A percentile compares a stretch with the other conserved stretches of the same genome.
These are phyloP conservation scores for Crocodylus rhombifer DNA, from an alignment of 2,797 vertebrate genomes.

Conservation along the genomic window DNA sequence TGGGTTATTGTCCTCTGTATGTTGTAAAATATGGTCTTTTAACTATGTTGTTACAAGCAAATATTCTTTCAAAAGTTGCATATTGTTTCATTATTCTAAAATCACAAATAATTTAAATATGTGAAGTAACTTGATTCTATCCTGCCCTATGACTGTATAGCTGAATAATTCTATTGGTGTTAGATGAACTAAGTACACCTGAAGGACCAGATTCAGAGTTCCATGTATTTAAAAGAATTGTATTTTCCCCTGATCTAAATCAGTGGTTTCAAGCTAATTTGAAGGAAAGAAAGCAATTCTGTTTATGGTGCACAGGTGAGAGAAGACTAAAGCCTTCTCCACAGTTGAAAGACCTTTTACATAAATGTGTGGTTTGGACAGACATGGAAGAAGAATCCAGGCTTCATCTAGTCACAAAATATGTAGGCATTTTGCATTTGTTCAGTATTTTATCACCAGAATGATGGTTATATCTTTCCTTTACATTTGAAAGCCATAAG, in stretches of 20 bases:
- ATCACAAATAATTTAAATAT: background rate
- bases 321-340: background rate
- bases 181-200: background rate
- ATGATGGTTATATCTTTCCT: no score
- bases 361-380: background rate
- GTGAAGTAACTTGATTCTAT: background rate
- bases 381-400: background rate
- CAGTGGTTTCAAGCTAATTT: background rate
- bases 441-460: background rate
- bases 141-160: background rate
- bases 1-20: conserved; percentile 13
- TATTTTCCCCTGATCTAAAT: background rate
- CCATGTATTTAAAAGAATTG: background rate
- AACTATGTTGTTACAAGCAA: background rate
- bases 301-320: background rate
- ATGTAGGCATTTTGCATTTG: background rate
- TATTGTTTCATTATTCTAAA: no score
- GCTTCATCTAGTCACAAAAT: background rate
- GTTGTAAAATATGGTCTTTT: background rate
- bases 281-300: background rate
- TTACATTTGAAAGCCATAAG: no score
- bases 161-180: background rate
- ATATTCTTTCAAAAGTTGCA: background rate
- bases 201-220: no score
- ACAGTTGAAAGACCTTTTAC: background rate